Base-by-base conservation (phyloP, 2,888 invertebrate genomes). In the Prostheceraeus crozeri region DNA sequence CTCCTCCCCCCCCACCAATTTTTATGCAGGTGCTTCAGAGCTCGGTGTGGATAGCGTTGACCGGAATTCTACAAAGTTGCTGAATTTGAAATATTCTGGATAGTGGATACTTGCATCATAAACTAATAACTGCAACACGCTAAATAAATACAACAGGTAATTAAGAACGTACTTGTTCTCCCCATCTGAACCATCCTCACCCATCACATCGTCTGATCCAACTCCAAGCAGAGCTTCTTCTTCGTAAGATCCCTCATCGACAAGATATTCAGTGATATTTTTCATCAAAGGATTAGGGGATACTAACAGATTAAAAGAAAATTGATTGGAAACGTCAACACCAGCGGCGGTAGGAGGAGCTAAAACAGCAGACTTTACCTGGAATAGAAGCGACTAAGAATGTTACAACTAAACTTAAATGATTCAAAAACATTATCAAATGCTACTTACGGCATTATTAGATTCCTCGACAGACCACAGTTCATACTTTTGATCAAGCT, bases 241-340 rank as follows among this genome's bases (percentile, higher is more conserved):
- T 76, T 99, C 98, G 0, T 91, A 94, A 3, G 89, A 90, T 0
- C 91, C 93, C 77, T 98, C 98, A 76, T 98, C 96, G 65, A 98
- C 94, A 55, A 96, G 78, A 74, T 89, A 94, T 73, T 98, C 94
- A 0, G 94, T 93, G 67, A 98, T 94, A 73, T 94, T 93, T 72
- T 89, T 86, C 62, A 98, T 79, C 3, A 96, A 85, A 0, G 96
- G 96, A 78, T 96, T 96, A 65, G 75, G 76, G 1, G 23, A 10
- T 11, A 77, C 76, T 23, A 70, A 65, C 35, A 76, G 65, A 14
- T 72, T 72, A 59, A 70, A n/a, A n/a, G n/a, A n/a, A n/a, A n/a
- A n/a, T n/a, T n/a, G n/a, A 67, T 21, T 10, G 3, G 31, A 14
- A 56, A n/a, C 53, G 31, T 57, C 4, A 55, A 19, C 54, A 53